Evolutionary conservation across 2,113 vertebrate species (phyloP).

Genomic region (Caracal caracal): DNA sequence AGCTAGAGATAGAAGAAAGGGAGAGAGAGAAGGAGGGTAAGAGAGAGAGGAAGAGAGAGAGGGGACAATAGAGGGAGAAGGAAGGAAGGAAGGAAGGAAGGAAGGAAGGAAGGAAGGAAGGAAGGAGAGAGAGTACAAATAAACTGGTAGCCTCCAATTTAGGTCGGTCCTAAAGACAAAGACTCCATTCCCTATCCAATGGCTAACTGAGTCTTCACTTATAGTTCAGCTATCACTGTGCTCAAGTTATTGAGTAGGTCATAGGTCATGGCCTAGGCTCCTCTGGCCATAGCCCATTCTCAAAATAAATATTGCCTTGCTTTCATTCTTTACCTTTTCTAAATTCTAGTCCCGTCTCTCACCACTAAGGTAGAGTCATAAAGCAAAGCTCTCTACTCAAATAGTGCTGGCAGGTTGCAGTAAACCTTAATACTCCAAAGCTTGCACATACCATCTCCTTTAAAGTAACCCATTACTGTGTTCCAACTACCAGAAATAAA

Average conservation of each 20-base stretch:
- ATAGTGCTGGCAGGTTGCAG: not conserved
- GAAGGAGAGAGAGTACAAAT: not conserved
- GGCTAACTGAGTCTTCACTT: not conserved
- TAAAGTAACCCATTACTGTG: constrained; percentile 64
- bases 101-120: no score
- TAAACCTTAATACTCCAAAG: constrained; percentile 55
- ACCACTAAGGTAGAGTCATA: constrained; percentile 8
- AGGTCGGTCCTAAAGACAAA: not conserved
- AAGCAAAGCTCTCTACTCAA: constrained; percentile 34
- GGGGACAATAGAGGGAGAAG: not conserved
- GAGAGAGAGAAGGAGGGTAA: no score
- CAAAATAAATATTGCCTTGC: constrained; percentile 31
- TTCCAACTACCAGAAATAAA: constrained; percentile 58
- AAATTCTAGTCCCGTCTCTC: constrained; percentile 22
- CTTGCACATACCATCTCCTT: constrained; percentile 33
- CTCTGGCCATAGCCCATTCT: not conserved
- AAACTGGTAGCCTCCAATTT: not conserved
- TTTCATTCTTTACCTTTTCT: constrained; percentile 35
- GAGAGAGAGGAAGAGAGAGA: no score
- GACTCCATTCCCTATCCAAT: not conserved
- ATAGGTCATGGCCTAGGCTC: not conserved
- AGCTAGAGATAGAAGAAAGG: not conserved
- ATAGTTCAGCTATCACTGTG: not conserved
- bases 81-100: no score
- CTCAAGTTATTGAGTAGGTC: not conserved